Evolutionary conservation across 2,888 invertebrate genomes (phyloP).

Genomic region (Euproctis similis): DNA sequence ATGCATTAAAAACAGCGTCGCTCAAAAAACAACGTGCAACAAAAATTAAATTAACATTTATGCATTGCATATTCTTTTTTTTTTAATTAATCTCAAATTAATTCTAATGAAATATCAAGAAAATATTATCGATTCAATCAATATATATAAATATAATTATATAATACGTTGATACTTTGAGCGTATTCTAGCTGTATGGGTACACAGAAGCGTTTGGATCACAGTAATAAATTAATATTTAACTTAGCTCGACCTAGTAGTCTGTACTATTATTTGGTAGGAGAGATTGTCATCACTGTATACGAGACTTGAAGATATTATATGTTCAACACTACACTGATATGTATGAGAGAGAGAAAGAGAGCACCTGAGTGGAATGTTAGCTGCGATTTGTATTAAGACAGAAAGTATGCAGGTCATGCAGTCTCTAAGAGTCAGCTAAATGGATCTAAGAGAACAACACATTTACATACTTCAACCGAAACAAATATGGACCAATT

Average conservation of each 20-base stretch:
- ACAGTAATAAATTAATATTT: conserved; percentile 58
- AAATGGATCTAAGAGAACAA: conserved; percentile 32
- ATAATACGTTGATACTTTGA: conserved; percentile 76
- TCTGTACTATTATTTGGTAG: conserved; percentile 51
- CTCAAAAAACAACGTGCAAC: conserved; percentile 87
- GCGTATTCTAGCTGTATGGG: conserved; percentile 74
- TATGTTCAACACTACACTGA: conserved; percentile 45
- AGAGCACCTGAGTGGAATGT: conserved; percentile 58
- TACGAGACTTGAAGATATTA: conserved; percentile 34
- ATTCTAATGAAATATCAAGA: conserved; percentile 70
- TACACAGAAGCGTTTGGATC: conserved; percentile 74
- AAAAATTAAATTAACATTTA: conserved; percentile 81
- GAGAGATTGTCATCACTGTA: conserved; percentile 50
- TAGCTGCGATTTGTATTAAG: conserved; percentile 73
- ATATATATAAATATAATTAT: too few species aligned
- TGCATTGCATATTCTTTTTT: conserved; percentile 75
- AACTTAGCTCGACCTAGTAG: conserved; percentile 63
- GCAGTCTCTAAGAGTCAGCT: conserved; percentile 47
- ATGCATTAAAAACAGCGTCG: conserved; percentile 91
- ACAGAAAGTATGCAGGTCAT: conserved; percentile 61
- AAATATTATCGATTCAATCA: conserved; percentile 62
- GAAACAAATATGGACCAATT: too few species aligned
- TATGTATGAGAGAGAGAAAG: conserved; percentile 43
- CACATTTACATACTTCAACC: conserved; percentile 13
- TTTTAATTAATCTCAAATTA: too few species aligned